phyloP scores from a whole-genome alignment of 2,797 vertebrate species.

The Xyrichtys novacula region DNA sequence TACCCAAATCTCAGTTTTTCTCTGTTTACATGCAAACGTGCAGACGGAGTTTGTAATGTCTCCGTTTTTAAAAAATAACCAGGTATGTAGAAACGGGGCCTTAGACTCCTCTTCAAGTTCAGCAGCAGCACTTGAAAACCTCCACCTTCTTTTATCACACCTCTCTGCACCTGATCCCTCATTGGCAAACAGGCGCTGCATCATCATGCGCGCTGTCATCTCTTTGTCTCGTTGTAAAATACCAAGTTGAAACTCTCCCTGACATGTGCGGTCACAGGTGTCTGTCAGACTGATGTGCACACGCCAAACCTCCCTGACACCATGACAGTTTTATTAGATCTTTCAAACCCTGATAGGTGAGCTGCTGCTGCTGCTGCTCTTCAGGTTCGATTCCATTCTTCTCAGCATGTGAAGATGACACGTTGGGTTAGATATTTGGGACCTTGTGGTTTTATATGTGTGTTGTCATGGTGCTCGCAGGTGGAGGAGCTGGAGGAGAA shows the following conservation, averaged over 20 bases:
- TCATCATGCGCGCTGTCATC: too few species aligned
- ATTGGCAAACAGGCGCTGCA: too few species aligned
- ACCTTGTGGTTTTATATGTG: not conserved
- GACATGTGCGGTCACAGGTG: not conserved
- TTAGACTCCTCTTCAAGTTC: too few species aligned
- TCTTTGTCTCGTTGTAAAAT: too few species aligned
- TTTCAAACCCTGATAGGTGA: not conserved
- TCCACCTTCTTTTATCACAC: too few species aligned
- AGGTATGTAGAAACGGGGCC: too few species aligned
- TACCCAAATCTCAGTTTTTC: too few species aligned
- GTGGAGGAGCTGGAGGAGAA: conserved; percentile 92
- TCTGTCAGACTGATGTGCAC: not conserved
- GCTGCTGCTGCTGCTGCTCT: not conserved
- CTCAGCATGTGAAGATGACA: not conserved
- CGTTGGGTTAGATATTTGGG: not conserved
- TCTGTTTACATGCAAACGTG: too few species aligned
- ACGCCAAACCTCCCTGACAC: not conserved
- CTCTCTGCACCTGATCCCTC: too few species aligned
- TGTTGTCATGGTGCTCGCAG: conserved; percentile 67
- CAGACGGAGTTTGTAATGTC: too few species aligned
- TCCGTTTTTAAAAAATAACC: too few species aligned
- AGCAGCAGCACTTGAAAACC: too few species aligned
- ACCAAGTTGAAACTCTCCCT: not conserved
- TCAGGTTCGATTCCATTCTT: not conserved
- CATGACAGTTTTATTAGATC: not conserved